phyloP scores from a whole-genome alignment of 2,888 invertebrate species.

The Baccha elongata region DNA sequence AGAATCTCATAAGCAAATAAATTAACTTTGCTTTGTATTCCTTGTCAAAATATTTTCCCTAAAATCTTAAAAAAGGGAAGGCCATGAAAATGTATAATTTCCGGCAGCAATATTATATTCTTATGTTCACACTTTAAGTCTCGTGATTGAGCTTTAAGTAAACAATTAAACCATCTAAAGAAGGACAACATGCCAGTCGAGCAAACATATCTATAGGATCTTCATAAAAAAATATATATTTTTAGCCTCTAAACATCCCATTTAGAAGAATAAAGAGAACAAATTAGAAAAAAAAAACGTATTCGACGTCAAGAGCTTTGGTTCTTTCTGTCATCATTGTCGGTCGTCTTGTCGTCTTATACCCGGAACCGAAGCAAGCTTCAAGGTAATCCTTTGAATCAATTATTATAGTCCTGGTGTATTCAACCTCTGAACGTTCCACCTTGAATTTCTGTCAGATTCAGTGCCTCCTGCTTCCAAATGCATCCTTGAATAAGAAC shows the following conservation, averaged over 20 bases:
- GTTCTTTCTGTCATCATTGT: slow-evolving; percentile 14
- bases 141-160: slow-evolving; percentile 2
- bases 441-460: slow-evolving; percentile 59
- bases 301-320: slow-evolving; percentile 36
- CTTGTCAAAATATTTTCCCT: too few relatives aligned
- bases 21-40: too few relatives aligned
- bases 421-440: slow-evolving; percentile 45
- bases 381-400: slow-evolving; percentile 71
- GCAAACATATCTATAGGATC: slow-evolving; percentile 2
- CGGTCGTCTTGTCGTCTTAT: slow-evolving; percentile 18
- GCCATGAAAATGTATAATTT: slow-evolving; percentile 13
- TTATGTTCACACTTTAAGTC: neutral
- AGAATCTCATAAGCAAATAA: too few relatives aligned
- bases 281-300: slow-evolving; percentile 3
- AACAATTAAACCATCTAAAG: slow-evolving; percentile 38
- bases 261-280: slow-evolving; percentile 13
- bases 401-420: slow-evolving; percentile 49
- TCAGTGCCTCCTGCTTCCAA: slow-evolving; percentile 17
- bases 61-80: slow-evolving; percentile 9
- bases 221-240: slow-evolving; percentile 13
- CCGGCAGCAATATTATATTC: slow-evolving; percentile 2
- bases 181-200: slow-evolving; percentile 13
- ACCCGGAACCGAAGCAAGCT: slow-evolving; percentile 55
- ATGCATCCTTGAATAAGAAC: slow-evolving; percentile 57
- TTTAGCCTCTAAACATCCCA: slow-evolving; percentile 15